phyloP scores from a whole-genome alignment of 2,113 vertebrate genomes.

The Probosciger aterrimus region DNA sequence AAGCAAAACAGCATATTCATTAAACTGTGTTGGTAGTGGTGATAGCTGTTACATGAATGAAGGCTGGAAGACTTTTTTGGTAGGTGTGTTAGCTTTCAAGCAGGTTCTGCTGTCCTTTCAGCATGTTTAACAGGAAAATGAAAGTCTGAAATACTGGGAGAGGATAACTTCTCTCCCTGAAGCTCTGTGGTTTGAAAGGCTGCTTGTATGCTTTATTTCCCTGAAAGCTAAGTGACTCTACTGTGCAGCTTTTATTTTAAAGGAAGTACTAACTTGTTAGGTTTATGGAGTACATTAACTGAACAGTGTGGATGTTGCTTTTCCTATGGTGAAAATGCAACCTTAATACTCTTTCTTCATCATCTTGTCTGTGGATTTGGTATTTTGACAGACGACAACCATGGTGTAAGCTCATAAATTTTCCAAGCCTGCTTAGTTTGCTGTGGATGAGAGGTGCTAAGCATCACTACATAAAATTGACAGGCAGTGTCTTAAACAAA shows the following conservation, averaged over 20 bases:
- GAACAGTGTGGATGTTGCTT: not conserved
- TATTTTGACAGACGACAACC: not conserved
- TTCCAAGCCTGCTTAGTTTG: not conserved
- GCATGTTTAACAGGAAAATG: not conserved
- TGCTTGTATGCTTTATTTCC: not conserved
- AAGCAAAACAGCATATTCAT: not conserved
- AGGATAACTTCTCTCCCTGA: not conserved
- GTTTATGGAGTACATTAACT: not conserved
- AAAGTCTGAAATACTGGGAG: not conserved
- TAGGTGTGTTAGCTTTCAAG: not conserved
- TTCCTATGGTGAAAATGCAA: not conserved
- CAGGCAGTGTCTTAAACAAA: conserved; percentile 32
- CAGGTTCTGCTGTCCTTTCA: not conserved
- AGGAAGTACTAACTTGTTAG: not conserved
- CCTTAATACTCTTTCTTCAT: not conserved
- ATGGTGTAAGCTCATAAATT: not conserved
- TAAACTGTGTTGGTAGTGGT: not conserved
- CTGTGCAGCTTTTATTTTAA: not conserved
- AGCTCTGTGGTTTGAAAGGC: not conserved
- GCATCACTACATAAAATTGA: not conserved
- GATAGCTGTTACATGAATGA: not conserved
- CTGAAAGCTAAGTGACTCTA: not conserved
- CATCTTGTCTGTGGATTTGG: not conserved
- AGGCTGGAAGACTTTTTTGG: not conserved
- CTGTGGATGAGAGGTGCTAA: not conserved